These are phyloP conservation scores for Mobula hypostoma DNA, from an alignment of 2,113 vertebrate species.

Conservation along the genomic window DNA sequence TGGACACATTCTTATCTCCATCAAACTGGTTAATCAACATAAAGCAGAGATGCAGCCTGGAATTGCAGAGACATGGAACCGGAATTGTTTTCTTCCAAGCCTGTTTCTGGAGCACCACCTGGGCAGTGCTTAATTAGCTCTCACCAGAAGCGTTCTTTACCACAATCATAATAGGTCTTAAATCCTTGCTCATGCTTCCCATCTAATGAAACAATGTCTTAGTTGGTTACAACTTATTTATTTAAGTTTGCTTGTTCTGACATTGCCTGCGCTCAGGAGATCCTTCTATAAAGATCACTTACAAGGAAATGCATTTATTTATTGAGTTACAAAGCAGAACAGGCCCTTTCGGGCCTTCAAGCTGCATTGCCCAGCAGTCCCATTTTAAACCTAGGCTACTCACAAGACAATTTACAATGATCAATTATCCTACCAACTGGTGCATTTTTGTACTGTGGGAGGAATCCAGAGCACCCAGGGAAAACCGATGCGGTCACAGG, in stretches of 20 bases:
- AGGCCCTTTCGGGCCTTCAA: too few relatives aligned
- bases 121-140: not conserved
- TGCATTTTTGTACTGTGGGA: too few relatives aligned
- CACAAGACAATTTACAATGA: too few relatives aligned
- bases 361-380: too few relatives aligned
- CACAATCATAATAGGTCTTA: not conserved
- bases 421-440: too few relatives aligned
- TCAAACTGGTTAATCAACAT: not conserved
- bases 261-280: not conserved
- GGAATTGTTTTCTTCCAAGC: not conserved
- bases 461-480: too few relatives aligned
- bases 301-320: not conserved
- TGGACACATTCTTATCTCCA: not conserved
- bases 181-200: not conserved
- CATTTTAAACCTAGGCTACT: too few relatives aligned
- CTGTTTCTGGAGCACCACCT: not conserved
- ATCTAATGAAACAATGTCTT: too few relatives aligned
- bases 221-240: not conserved
- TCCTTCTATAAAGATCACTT: not conserved
- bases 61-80: not conserved
- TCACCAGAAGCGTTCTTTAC: not conserved
- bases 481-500: too few relatives aligned
- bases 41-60: not conserved
- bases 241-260: not conserved
- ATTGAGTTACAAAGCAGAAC: too few relatives aligned